Evolutionary conservation across 92 coral and sea anemone species (phyloP).

Genomic region (Porites rus): DNA sequence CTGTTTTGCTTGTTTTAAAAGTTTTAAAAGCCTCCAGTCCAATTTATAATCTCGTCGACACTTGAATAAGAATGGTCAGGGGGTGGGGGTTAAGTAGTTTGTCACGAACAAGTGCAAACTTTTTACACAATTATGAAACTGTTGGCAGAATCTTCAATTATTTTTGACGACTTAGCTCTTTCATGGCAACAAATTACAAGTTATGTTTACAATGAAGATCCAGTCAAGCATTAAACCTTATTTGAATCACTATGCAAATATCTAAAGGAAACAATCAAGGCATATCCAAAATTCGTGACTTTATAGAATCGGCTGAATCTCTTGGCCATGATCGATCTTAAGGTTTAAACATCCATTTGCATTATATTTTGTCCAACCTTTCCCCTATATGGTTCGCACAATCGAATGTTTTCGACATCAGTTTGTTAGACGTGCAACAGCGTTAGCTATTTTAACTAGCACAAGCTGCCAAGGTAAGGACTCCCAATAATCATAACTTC

Average conservation of each 20-base stretch:
- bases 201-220: neutral
- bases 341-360: neutral
- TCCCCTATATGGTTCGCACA: neutral
- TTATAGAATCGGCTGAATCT: neutral
- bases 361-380: neutral
- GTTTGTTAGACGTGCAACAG: neutral
- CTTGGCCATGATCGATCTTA: neutral
- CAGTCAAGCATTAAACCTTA: slow-evolving; percentile 9
- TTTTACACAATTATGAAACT: no score
- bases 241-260: slow-evolving; percentile 4
- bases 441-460: neutral
- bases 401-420: neutral
- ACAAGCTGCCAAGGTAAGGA: slow-evolving; percentile 26
- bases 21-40: no score
- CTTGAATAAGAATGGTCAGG: no score
- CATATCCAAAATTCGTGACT: neutral
- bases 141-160: no score
- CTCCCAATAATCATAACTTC: no score
- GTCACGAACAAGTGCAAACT: no score
- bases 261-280: neutral
- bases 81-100: no score
- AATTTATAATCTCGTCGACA: no score
- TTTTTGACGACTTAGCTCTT: neutral
- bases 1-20: no score
- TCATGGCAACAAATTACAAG: neutral